phyloP scores from a whole-genome alignment of 2,113 vertebrate genomes.

The Dermatemys mawii region DNA sequence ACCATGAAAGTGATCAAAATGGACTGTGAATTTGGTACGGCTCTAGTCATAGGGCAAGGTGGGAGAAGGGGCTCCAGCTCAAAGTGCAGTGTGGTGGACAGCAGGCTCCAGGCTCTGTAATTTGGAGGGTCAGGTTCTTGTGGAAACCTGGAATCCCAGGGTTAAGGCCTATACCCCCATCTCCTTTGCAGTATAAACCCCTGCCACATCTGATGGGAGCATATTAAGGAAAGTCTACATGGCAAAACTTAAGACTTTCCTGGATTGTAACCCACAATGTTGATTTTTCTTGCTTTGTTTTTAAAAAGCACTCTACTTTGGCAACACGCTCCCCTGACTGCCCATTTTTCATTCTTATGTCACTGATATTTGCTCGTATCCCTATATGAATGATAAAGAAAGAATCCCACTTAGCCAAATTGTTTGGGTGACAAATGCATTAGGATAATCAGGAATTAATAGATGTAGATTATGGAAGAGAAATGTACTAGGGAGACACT shows the following conservation, averaged over 20 bases:
- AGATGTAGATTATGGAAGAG: no score
- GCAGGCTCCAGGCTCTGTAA: neutral
- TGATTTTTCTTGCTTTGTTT: neutral
- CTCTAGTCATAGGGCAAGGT: neutral
- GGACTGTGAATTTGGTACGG: no score
- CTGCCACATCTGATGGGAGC: neutral
- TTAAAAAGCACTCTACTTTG: neutral
- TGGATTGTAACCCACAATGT: neutral
- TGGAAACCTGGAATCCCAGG: neutral
- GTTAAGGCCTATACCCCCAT: neutral
- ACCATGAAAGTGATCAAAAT: no score
- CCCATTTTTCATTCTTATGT: neutral
- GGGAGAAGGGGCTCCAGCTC: neutral
- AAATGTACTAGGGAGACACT: no score
- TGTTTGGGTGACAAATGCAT: neutral
- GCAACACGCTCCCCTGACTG: neutral
- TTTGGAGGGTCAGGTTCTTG: neutral
- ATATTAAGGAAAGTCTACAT: neutral
- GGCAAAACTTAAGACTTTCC: rapidly evolving
- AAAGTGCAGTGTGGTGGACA: neutral
- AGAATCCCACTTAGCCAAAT: neutral
- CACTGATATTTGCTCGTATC: neutral
- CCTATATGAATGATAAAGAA: rapidly evolving
- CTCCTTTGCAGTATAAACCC: neutral
- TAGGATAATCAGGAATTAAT: neutral